Base-by-base conservation (phyloP, 2,888 invertebrate genomes). In the Mycalesis mineus region DNA sequence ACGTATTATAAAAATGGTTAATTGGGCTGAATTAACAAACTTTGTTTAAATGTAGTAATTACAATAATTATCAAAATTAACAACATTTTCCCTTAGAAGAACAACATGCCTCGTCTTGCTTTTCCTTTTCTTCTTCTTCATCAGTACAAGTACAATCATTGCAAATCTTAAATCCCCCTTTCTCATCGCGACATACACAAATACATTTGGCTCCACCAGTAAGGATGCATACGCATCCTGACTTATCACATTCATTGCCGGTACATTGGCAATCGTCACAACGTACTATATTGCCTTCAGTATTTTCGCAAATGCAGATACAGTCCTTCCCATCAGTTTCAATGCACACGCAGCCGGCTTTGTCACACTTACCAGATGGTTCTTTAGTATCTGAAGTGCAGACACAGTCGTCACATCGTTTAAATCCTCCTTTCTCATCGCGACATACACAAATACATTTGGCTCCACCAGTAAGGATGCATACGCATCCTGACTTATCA, bases 261-360 rank as follows among this genome's bases (percentile, higher is more conserved):
- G 11, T 39, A 15, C 74, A 74, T 28, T 69, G 64, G 57, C 78
- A 77, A 51, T 71, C 69, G 3, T 68, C 57, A 15, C 77, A 73
- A 22, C 60, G 41, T 0, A 64, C 51, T 9, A 69, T 63, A 11
- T 65, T 62, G 0, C 68, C 71, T n/a, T 65, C 55, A 5, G 53
- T 56, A 58, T 72, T 65, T 28, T 63, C 31, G 49, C 68, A 69
- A 0, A 71, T 56, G 45, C 74, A 68, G 7, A 62, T 42, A 40
- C 66, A 65, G 7, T 55, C n/a, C 15, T 63, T 61, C 7, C 63
- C 64, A 13, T 60, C 58, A 14, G 61, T 62, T 49, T 17, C 60
- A 51, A 49, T 62, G 55, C 75, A 74, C 15, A 69, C 50, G 41
- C 75, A 77, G 17, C 66, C 69, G 1, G 61, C 60, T 45, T 71